Evolutionary conservation across 2,113 vertebrate species (phyloP).

Genomic region (Paratilapia polleni): DNA sequence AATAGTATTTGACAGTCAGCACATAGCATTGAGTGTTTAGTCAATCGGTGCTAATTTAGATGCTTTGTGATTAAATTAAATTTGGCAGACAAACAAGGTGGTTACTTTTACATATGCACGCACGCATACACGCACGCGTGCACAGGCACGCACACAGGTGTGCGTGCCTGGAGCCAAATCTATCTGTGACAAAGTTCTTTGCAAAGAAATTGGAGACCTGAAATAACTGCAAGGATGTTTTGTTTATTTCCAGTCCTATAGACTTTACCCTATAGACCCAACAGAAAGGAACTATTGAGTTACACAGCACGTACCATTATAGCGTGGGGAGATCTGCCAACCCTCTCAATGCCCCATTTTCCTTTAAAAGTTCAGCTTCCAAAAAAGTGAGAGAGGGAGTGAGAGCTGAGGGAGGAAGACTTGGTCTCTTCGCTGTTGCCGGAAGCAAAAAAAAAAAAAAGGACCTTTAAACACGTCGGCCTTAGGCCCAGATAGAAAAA

Average conservation of each 20-base stretch:
- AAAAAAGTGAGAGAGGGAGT: conserved; percentile 76
- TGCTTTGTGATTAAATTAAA: neutral
- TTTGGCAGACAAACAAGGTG: neutral
- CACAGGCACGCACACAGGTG: conserved; percentile 46
- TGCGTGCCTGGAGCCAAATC: conserved; percentile 21
- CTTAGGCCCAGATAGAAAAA: conserved; percentile 68
- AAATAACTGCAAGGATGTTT: conserved; percentile 32
- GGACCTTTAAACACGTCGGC: conserved; percentile 78
- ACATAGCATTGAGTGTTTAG: neutral
- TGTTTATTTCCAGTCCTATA: conserved; percentile 52
- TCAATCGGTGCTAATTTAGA: neutral
- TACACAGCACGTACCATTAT: conserved; percentile 87
- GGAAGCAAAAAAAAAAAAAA: conserved; percentile 79
- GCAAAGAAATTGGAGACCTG: conserved; percentile 15
- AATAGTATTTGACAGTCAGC: neutral
- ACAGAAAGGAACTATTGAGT: conserved; percentile 78
- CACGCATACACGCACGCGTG: neutral
- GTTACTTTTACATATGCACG: neutral
- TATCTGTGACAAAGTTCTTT: conserved; percentile 19
- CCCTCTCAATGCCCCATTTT: conserved; percentile 86
- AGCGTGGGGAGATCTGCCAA: conserved; percentile 84
- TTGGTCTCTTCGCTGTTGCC: conserved; percentile 82
- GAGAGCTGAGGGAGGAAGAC: conserved; percentile 72
- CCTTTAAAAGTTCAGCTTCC: conserved; percentile 82
- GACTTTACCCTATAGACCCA: conserved; percentile 63